These are phyloP conservation scores for Edolisoma coerulescens DNA, from an alignment of 2,113 vertebrate genomes.

Conservation along the genomic window DNA sequence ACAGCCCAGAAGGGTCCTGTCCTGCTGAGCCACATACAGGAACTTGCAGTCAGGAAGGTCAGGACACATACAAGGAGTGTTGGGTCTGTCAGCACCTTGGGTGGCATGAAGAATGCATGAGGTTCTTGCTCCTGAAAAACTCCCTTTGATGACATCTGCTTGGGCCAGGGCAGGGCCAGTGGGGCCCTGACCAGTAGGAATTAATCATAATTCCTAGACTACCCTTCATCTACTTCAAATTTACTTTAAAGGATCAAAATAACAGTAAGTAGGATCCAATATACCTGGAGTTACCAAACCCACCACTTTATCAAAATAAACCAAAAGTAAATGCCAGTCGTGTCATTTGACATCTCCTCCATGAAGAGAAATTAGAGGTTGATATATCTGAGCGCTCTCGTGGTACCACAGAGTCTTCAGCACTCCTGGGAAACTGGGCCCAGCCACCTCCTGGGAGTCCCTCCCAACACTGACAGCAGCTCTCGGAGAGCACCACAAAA, in stretches of 20 bases:
- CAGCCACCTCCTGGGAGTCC: too few species aligned
- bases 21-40: not conserved
- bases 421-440: not conserved
- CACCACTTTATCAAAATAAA: not conserved
- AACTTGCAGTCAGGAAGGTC: not conserved
- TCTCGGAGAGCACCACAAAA: not conserved
- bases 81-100: not conserved
- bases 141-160: not conserved
- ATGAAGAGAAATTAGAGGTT: not conserved
- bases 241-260: not conserved
- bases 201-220: not conserved
- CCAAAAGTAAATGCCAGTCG: not conserved
- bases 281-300: not conserved
- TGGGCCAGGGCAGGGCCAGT: not conserved
- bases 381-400: fast-evolving
- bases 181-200: not conserved
- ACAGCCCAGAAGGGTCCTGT: not conserved
- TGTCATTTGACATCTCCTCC: not conserved
- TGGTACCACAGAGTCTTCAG: not conserved
- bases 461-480: not conserved
- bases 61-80: fast-evolving
- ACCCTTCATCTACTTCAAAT: not conserved
- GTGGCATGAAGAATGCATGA: fast-evolving
- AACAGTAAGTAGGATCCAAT: not conserved
- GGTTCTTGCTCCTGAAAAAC: not conserved